These are phyloP conservation scores for Crax fasciolata DNA, from an alignment of 2,797 vertebrate genomes.

Conservation along the genomic window DNA sequence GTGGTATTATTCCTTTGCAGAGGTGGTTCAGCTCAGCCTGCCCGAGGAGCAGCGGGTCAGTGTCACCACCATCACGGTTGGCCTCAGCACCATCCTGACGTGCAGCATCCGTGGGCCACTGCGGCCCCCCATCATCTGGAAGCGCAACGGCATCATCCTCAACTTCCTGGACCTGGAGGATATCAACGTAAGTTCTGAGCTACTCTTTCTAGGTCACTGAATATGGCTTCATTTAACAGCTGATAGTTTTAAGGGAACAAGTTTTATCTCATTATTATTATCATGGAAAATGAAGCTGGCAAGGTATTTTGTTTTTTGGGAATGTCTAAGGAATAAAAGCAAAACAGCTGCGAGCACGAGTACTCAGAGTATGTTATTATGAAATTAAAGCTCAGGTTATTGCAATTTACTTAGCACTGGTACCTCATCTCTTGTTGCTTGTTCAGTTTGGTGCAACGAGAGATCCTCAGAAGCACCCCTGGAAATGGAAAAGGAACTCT, in stretches of 20 bases:
- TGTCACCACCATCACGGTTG: conserved; percentile 91
- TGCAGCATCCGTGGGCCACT: conserved; percentile 91
- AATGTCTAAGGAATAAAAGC: not conserved
- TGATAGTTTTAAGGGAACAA: not conserved
- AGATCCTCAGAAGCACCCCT: not conserved
- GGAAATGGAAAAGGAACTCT: not conserved
- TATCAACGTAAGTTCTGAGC: conserved; percentile 89
- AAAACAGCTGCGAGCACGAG: not conserved
- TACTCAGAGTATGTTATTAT: not conserved
- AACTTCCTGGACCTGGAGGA: conserved; percentile 96
- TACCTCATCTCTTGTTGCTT: not conserved
- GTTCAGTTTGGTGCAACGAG: not conserved
- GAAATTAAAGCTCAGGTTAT: not conserved
- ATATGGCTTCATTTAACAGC: not conserved
- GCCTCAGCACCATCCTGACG: conserved; percentile 91
- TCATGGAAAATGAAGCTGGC: not conserved
- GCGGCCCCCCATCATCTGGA: conserved; percentile 94
- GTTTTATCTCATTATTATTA: not conserved
- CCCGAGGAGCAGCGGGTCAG: conserved; percentile 88
- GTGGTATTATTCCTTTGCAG: conserved; percentile 76
- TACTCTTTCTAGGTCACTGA: not conserved
- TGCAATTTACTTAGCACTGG: not conserved
- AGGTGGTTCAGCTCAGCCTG: conserved; percentile 92
- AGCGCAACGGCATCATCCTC: conserved; percentile 90
- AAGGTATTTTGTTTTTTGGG: not conserved